phyloP scores from a whole-genome alignment of 2,888 invertebrate genomes.

The Ichneumon xanthorius region DNA sequence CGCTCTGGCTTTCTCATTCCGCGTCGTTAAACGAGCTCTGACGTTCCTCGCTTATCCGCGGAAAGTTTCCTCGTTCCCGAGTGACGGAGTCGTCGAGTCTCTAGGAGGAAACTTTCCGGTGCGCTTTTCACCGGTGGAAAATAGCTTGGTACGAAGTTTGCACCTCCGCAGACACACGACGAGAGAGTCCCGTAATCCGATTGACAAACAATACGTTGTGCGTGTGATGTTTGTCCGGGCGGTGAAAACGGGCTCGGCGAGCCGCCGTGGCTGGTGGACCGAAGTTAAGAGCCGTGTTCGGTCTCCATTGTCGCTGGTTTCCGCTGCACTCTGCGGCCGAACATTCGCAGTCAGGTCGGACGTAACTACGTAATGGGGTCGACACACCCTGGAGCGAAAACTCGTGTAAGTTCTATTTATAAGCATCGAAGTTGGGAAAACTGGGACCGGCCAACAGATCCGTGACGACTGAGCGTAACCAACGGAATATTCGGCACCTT shows the following conservation, averaged over 20 bases:
- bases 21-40: conserved; percentile 1
- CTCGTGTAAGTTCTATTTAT: conserved; percentile 7
- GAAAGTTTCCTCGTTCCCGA: not conserved
- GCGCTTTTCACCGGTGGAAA: not conserved
- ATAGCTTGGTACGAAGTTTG: not conserved
- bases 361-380: not conserved
- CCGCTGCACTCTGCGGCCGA: not conserved
- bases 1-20: not conserved
- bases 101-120: not conserved
- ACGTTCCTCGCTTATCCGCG: not conserved
- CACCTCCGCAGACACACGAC: not conserved
- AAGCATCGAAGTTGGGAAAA: not conserved
- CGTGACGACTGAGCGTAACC: too few relatives aligned
- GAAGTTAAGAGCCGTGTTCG: not conserved
- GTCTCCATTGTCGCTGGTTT: not conserved
- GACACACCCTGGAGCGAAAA: not conserved
- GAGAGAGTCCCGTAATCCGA: not conserved
- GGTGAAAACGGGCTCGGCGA: not conserved
- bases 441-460: not conserved
- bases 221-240: not conserved
- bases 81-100: conserved; percentile 2
- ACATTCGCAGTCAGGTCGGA: not conserved
- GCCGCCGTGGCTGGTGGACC: not conserved
- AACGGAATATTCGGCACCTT: not conserved
- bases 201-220: not conserved